These are phyloP conservation scores for Grus americana DNA, from an alignment of 2,113 vertebrate genomes.

Conservation along the genomic window DNA sequence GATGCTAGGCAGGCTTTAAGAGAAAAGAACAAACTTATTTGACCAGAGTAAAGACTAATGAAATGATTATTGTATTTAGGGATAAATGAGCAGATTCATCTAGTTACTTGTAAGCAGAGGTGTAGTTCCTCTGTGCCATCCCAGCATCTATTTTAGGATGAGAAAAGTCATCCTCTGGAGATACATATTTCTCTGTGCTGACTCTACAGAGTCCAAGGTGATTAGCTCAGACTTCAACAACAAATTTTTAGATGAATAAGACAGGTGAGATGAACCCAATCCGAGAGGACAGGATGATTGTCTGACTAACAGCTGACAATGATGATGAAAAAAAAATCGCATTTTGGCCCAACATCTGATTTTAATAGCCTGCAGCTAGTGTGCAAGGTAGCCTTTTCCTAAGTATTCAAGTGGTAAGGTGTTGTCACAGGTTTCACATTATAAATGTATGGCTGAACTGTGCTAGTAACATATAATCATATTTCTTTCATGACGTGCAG, in stretches of 20 bases:
- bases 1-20: background rate
- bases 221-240: background rate
- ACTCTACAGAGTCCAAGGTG: background rate
- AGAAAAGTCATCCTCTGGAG: background rate
- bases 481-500: background rate
- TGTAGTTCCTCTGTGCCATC: background rate
- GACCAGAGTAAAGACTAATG: background rate
- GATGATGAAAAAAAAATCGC: rapidly evolving
- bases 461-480: background rate
- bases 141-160: background rate
- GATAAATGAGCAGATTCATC: background rate
- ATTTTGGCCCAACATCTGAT: background rate
- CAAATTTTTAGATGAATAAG: background rate
- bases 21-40: background rate
- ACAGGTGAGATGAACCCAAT: background rate
- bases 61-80: background rate
- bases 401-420: background rate
- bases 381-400: background rate
- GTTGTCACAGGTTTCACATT: background rate
- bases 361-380: background rate
- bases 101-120: background rate
- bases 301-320: background rate
- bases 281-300: background rate
- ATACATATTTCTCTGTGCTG: background rate
- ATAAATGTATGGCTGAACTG: background rate